These are phyloP conservation scores for Hydrolagus colliei DNA, from an alignment of 2,797 vertebrate genomes.

Conservation along the genomic window DNA sequence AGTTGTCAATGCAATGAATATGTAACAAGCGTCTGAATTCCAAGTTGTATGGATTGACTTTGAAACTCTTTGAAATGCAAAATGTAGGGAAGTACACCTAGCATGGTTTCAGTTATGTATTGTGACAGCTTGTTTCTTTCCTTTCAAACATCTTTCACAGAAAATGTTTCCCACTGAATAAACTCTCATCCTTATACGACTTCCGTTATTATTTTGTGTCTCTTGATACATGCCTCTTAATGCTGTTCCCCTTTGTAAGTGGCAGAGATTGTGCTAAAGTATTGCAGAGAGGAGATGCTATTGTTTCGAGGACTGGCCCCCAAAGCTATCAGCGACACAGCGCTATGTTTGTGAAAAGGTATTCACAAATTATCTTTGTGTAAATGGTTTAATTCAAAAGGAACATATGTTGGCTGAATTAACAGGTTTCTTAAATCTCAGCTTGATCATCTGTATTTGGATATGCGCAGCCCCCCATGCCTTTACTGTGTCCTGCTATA, in stretches of 20 bases:
- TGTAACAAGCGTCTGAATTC: background rate
- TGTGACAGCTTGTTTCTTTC: background rate
- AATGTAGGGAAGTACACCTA: background rate
- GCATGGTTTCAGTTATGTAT: background rate
- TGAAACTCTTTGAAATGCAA: background rate
- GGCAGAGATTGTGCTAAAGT: background rate
- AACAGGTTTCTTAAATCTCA: background rate
- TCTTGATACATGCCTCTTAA: background rate
- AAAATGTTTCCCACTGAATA: background rate
- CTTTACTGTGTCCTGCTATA: background rate
- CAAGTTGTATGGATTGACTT: background rate
- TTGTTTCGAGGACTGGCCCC: background rate
- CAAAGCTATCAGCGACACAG: background rate
- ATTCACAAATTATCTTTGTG: background rate
- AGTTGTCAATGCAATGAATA: background rate
- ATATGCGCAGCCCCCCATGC: background rate
- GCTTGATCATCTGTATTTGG: background rate
- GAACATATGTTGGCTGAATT: constrained; percentile 1
- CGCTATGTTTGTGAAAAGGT: background rate
- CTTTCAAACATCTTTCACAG: background rate
- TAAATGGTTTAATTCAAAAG: background rate
- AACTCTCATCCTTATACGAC: background rate
- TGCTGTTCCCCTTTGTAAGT: background rate
- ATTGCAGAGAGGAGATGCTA: constrained; percentile 5
- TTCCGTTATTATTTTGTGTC: background rate